These are phyloP conservation scores for Bubalus kerabau DNA, from an alignment of 2,113 vertebrate genomes.

Conservation along the genomic window DNA sequence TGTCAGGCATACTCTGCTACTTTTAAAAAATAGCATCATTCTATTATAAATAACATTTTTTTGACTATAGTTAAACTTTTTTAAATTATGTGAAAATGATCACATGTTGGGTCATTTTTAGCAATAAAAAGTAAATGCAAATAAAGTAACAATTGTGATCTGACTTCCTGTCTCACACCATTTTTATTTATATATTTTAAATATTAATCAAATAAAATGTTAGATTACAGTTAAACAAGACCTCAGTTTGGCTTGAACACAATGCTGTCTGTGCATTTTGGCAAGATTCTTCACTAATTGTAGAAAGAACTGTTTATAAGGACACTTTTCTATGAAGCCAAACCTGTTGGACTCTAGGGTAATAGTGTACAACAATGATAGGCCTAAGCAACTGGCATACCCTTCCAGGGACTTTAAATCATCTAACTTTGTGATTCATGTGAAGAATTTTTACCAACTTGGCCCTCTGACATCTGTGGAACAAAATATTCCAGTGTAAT, in stretches of 20 bases:
- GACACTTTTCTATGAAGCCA: neutral
- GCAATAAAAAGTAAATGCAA: neutral
- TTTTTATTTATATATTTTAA: constrained; percentile 31
- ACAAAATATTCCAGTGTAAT: neutral
- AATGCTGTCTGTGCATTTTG: neutral
- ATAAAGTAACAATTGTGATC: neutral
- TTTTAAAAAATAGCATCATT: constrained; percentile 9
- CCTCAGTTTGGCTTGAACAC: neutral
- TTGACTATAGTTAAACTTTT: neutral
- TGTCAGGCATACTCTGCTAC: neutral
- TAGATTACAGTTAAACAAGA: neutral
- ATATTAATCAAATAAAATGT: neutral
- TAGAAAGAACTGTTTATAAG: neutral
- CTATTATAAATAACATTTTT: constrained; percentile 3
- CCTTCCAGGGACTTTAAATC: neutral
- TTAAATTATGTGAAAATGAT: neutral
- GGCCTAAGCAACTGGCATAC: neutral
- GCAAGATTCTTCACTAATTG: neutral
- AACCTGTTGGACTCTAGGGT: neutral
- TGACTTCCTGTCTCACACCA: neutral
- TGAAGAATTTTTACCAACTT: neutral
- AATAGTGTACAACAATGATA: neutral
- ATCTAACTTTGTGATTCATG: neutral
- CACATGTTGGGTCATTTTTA: constrained; percentile 2
- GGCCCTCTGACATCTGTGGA: neutral